Evolutionary conservation across 2,113 vertebrate species (phyloP).

Genomic region (Pipra filicauda): DNA sequence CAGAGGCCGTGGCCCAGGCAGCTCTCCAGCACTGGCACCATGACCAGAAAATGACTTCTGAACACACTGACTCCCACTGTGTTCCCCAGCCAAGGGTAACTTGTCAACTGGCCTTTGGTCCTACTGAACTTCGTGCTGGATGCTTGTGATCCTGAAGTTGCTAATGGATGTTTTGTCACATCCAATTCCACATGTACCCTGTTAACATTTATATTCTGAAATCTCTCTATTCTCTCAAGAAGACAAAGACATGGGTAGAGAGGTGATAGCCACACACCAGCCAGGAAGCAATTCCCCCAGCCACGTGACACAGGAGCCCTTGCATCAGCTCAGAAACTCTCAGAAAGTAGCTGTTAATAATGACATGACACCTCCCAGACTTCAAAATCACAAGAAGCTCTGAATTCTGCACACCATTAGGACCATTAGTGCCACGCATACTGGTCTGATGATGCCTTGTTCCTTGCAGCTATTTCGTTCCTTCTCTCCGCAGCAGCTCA

Average conservation of each 20-base stretch:
- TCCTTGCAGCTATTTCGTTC: not conserved
- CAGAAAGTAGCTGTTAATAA: not conserved
- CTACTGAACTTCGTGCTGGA: not conserved
- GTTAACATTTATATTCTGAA: not conserved
- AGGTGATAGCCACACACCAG: not conserved
- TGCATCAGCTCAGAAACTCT: not conserved
- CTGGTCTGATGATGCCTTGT: not conserved
- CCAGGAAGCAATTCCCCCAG: not conserved
- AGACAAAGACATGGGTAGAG: not conserved
- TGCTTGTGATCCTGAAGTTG: not conserved
- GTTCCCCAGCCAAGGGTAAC: not conserved
- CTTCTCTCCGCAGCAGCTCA: not conserved
- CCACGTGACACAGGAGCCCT: not conserved
- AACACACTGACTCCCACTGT: accelerated
- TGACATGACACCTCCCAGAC: not conserved
- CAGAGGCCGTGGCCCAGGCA: not conserved
- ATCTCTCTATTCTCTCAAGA: not conserved
- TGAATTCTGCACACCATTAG: not conserved
- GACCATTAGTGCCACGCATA: not conserved
- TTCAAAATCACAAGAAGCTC: not conserved
- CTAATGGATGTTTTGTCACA: not conserved
- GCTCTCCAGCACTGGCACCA: not conserved
- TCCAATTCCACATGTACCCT: not conserved
- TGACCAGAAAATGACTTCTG: not conserved
- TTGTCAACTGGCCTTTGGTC: not conserved